Evolutionary conservation across 2,888 invertebrate genomes (phyloP).

Genomic region (Daptonema setosum): DNA sequence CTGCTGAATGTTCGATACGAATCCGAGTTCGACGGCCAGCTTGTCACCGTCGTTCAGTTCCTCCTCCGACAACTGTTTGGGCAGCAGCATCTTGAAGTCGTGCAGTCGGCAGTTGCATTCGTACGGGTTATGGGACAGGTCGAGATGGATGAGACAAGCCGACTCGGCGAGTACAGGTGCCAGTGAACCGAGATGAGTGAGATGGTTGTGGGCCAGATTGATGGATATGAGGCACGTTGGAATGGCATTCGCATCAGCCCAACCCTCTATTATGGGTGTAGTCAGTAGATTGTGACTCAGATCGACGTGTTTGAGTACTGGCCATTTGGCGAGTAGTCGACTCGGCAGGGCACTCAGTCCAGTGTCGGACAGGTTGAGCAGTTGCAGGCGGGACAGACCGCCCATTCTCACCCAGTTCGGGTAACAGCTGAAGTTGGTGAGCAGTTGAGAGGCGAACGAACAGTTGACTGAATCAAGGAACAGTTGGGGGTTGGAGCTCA

Average conservation of each 20-base stretch:
- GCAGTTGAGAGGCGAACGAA: neutral
- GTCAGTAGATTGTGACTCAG: neutral
- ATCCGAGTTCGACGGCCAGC: no score
- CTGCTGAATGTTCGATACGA: no score
- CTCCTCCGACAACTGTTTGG: neutral
- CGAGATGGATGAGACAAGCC: constrained; percentile 14
- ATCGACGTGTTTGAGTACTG: neutral
- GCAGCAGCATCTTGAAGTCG: constrained; percentile 9
- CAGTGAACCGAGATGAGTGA: neutral
- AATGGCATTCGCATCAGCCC: neutral
- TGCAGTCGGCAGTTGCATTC: constrained; percentile 19
- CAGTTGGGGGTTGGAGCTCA: neutral
- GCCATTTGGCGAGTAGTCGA: neutral
- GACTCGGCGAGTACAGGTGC: neutral
- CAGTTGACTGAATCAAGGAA: neutral
- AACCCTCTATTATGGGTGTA: neutral
- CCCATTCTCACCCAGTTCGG: neutral
- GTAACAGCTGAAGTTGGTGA: neutral
- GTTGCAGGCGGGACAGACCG: neutral
- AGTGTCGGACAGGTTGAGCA: neutral
- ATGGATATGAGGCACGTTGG: neutral
- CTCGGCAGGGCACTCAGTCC: neutral
- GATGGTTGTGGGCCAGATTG: neutral
- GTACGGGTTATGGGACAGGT: constrained; percentile 18
- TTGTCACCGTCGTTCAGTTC: neutral